phyloP scores from a whole-genome alignment of 2,113 vertebrate species.

The Callipepla californica region DNA sequence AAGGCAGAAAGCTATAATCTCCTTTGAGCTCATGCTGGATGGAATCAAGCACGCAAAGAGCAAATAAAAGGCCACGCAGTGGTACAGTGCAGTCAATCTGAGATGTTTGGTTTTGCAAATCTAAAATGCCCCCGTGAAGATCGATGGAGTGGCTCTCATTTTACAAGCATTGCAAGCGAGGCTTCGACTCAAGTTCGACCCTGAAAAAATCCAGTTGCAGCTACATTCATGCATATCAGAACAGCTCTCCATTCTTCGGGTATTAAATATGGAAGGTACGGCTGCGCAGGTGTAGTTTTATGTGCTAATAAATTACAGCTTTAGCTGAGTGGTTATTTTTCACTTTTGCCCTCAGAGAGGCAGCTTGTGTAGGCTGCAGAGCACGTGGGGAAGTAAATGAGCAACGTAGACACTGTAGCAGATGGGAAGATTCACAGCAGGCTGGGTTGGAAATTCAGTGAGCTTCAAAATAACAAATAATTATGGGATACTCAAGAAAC shows the following conservation, averaged over 20 bases:
- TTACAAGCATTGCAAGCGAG: neutral
- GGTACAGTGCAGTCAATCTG: neutral
- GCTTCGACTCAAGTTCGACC: neutral
- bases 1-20: neutral
- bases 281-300: neutral
- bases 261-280: neutral
- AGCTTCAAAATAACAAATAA: neutral
- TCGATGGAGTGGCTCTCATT: neutral
- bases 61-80: rapidly evolving
- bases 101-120: neutral
- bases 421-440: neutral
- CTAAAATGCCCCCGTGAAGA: neutral
- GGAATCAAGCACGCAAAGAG: neutral
- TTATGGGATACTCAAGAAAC: neutral
- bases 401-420: rapidly evolving
- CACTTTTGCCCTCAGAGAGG: neutral
- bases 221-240: neutral
- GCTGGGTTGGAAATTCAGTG: neutral
- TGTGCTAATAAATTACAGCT: neutral
- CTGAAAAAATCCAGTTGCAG: rapidly evolving
- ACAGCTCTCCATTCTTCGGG: neutral
- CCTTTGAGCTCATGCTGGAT: neutral
- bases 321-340: neutral
- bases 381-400: neutral
- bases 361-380: neutral